Base-by-base conservation (phyloP, 2,797 vertebrate species). In the Ctenopoma multispine region DNA sequence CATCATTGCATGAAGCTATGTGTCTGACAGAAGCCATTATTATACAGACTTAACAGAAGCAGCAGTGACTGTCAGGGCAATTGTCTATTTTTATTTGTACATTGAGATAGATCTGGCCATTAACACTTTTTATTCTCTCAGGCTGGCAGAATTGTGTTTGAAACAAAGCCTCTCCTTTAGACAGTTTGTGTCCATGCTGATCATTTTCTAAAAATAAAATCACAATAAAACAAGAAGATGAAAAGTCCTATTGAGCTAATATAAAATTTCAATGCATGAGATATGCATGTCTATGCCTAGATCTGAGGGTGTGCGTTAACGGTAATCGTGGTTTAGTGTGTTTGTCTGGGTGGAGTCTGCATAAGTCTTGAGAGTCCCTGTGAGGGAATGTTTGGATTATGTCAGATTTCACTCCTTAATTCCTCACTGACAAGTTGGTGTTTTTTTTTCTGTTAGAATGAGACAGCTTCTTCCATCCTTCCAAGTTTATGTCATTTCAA, bases 401-500 rank as follows among this genome's bases (percentile, higher is more conserved):
- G 64, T 83, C 79, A 69, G 65, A 75, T 82, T 72, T 89, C 51
- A 57, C 57, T 84, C 44, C 53, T 78, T 78, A 79, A 75, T 84
- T 76, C 47, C 44, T 21, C 5, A 10, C 70, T 74, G 46, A 63
- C 64, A 75, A n/a, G 38, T 77, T 41, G 36, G 10, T 34, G 60
- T 21, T 64, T 60, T 36, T 55, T 78, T 49, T 29, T 40, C 53
- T 79, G 23, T 51, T 60, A 50, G 29, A 76, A 68, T 77, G 67
- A 87, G 61, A 79, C 75, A 76, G 65, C 29, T 65, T 81, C 36
- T 72, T 41, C 15, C 29, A 38, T 50, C 49, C 48, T 34, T 82
- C 79, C 79, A 87, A 73, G 69, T 81, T 75, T 89, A 67, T 81
- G 80, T 86, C 91, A 82, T 73, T 50, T 82, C 36, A 36, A 24